phyloP scores from a whole-genome alignment of 1,140 invertebrate genomes.

The Drosophila willistoni region DNA sequence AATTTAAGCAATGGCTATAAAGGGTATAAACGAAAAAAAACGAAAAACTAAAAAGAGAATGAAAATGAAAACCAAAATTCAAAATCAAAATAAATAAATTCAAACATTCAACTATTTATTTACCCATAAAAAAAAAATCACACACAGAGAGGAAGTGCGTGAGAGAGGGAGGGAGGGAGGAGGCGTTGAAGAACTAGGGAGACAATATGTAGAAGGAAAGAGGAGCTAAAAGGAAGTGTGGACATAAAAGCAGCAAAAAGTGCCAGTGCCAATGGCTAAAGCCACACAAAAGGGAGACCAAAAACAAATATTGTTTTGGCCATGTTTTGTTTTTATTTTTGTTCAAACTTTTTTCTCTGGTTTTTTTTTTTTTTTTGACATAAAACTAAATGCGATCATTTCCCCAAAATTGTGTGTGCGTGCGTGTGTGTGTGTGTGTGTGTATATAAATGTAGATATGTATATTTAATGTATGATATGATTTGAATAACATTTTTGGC shows the following conservation, averaged over 20 bases:
- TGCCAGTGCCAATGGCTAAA: constrained; percentile 46
- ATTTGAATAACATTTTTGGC: constrained; percentile 67
- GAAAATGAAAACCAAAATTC: constrained; percentile 14
- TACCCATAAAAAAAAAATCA: neutral
- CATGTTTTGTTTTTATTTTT: constrained; percentile 69
- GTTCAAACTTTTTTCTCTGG: constrained; percentile 22
- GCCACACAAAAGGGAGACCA: constrained; percentile 72
- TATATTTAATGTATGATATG: constrained; percentile 72
- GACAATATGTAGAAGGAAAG: neutral
- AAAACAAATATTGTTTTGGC: constrained; percentile 74
- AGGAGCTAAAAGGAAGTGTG: neutral
- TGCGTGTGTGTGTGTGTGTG: constrained; percentile 14
- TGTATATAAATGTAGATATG: neutral
- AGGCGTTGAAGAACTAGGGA: neutral
- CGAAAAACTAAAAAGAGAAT: constrained; percentile 19
- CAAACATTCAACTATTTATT: constrained; percentile 60
- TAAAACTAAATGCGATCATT: constrained; percentile 73
- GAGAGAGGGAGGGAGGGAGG: neutral
- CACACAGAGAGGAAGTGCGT: constrained; percentile 11
- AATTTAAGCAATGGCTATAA: neutral
- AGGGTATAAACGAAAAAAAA: neutral
- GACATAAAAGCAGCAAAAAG: constrained; percentile 60
- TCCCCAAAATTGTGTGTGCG: constrained; percentile 66
- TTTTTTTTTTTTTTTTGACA: constrained; percentile 53
- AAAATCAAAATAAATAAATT: constrained; percentile 38